Conservation (phyloP, 2,797 vertebrate genomes). For the Saxicola maurus region DNA sequence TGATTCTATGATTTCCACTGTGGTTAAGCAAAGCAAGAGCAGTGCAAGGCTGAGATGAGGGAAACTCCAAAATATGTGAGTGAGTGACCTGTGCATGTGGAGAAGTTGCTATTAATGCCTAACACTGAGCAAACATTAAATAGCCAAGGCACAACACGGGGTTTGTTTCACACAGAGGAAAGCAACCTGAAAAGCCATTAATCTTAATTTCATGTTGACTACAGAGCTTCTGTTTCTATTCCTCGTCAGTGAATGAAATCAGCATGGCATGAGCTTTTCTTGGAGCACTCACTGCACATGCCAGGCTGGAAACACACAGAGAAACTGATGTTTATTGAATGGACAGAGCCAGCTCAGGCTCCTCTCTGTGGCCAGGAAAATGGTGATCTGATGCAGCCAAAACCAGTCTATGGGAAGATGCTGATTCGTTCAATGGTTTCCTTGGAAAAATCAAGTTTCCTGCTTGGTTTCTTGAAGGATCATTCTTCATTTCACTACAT, state of each 20-base stretch:
- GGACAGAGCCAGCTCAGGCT: background rate
- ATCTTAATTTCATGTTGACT: background rate
- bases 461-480: background rate
- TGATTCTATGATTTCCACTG: background rate
- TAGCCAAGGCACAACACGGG: background rate
- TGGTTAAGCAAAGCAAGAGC: background rate
- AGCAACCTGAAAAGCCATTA: constrained; percentile 1
- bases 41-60: background rate
- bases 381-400: background rate
- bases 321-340: background rate
- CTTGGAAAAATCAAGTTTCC: background rate
- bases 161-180: background rate
- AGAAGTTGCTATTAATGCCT: background rate
- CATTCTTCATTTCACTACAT: background rate
- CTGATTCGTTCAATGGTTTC: background rate
- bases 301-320: background rate
- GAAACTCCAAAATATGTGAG: background rate
- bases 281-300: background rate
- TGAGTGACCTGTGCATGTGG: background rate
- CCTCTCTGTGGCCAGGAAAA: background rate
- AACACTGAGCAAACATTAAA: background rate
- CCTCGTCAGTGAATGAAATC: background rate
- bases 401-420: background rate
- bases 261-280: background rate
- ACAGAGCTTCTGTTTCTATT: background rate